These are phyloP conservation scores for Aldrovandia affinis DNA, from an alignment of 2,797 vertebrate species.

Conservation along the genomic window DNA sequence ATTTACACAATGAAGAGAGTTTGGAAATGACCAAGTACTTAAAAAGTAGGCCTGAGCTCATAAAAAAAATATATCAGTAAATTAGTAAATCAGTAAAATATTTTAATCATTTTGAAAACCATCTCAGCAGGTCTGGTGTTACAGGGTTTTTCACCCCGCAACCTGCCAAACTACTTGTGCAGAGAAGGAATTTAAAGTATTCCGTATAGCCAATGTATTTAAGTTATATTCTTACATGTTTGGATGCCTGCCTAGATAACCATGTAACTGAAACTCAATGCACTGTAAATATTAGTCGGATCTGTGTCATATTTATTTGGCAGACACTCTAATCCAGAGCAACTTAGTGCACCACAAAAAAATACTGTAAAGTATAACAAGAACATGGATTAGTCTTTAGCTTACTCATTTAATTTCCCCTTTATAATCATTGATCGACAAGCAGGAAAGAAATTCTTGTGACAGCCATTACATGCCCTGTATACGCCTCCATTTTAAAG, in stretches of 20 bases:
- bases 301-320: background rate
- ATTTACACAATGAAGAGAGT: background rate
- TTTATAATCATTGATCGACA: too few relatives aligned
- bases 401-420: too few relatives aligned
- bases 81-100: background rate
- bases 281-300: background rate
- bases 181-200: background rate
- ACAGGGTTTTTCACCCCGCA: background rate
- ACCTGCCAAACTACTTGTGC: background rate
- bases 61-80: background rate
- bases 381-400: too few relatives aligned
- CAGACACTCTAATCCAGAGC: background rate
- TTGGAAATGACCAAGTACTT: background rate
- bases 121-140: background rate
- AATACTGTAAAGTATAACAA: background rate
- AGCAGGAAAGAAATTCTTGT: too few relatives aligned
- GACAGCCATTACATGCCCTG: too few relatives aligned
- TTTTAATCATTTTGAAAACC: constrained; percentile 7
- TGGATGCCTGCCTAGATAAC: background rate
- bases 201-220: background rate
- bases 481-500: too few relatives aligned
- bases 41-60: background rate
- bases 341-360: background rate
- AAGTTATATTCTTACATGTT: background rate
- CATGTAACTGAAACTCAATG: background rate